Conservation (phyloP, 2,113 vertebrate species). For the Pao palembangensis region DNA sequence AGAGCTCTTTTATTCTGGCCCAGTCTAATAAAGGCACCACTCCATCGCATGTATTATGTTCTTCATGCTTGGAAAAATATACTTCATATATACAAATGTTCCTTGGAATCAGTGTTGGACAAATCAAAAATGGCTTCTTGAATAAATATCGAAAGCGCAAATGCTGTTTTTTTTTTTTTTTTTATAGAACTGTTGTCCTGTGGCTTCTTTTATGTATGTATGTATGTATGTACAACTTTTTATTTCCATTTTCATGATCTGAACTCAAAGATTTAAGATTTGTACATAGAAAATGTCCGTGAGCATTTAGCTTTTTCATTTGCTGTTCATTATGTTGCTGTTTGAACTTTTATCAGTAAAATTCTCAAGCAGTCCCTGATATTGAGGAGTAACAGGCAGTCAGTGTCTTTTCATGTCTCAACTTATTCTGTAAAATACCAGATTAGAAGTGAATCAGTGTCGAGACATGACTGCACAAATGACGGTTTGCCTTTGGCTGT, state of each 20-base stretch:
- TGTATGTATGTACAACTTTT: background rate
- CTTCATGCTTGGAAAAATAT: constrained; percentile 37
- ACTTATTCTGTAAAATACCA: background rate
- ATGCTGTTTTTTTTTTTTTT: background rate
- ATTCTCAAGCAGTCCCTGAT: no score
- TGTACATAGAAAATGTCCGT: no score
- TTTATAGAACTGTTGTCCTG: background rate
- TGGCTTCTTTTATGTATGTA: background rate
- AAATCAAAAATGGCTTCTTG: background rate
- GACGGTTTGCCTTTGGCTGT: constrained; percentile 16
- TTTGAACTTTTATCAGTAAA: no score
- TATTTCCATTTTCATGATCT: background rate
- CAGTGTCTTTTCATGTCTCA: background rate
- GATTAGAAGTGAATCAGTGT: background rate
- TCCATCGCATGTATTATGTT: constrained; percentile 40
- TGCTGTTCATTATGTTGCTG: no score
- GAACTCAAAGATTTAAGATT: background rate
- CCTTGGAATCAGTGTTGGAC: no score
- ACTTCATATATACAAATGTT: constrained; percentile 22
- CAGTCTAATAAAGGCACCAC: constrained; percentile 39
- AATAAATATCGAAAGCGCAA: constrained; percentile 15
- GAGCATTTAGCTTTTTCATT: no score
- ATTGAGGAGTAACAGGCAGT: no score
- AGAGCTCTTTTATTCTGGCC: constrained; percentile 53
- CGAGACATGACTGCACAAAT: background rate